Evolutionary conservation across 2,888 invertebrate species (phyloP).

Genomic region (Cryptocephalus primarius): DNA sequence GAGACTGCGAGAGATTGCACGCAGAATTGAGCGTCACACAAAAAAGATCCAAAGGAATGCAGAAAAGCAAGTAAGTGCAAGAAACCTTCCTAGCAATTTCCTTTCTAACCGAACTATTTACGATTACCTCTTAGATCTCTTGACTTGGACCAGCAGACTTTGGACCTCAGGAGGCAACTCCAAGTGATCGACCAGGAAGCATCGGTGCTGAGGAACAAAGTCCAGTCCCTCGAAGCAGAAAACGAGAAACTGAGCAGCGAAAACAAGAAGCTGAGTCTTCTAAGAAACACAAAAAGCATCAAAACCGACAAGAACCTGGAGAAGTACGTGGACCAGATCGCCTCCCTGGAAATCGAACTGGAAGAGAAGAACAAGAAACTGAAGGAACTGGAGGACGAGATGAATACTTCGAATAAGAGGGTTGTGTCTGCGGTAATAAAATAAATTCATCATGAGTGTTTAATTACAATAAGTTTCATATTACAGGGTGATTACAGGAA

Average conservation of each 20-base stretch:
- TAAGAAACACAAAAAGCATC: constrained; percentile 44
- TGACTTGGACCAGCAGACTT: constrained; percentile 51
- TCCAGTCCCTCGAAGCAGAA: constrained; percentile 58
- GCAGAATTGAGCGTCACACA: constrained; percentile 55
- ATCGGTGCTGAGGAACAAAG: constrained; percentile 53
- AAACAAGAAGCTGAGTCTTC: constrained; percentile 58
- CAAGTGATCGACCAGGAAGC: constrained; percentile 72
- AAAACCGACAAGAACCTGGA: constrained; percentile 46
- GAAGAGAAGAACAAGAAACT: constrained; percentile 48
- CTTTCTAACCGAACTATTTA: not conserved
- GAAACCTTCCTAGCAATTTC: constrained; percentile 1
- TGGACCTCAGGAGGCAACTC: constrained; percentile 63
- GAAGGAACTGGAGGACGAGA: constrained; percentile 40
- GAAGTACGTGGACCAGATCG: constrained; percentile 50
- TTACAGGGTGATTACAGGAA: constrained; percentile 51
- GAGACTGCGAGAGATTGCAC: constrained; percentile 65
- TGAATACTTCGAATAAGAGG: not conserved
- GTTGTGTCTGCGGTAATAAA: not conserved
- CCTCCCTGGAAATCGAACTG: constrained; percentile 50
- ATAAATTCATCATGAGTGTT: too few species aligned
- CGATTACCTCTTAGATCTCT: constrained; percentile 40
- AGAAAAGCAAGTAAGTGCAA: constrained; percentile 52
- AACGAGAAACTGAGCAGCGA: constrained; percentile 65
- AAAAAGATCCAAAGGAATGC: constrained; percentile 47
- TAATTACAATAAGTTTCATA: too few species aligned